Base-by-base conservation (phyloP, 1,140 invertebrate genomes). In the Drosophila punjabiensis region DNA sequence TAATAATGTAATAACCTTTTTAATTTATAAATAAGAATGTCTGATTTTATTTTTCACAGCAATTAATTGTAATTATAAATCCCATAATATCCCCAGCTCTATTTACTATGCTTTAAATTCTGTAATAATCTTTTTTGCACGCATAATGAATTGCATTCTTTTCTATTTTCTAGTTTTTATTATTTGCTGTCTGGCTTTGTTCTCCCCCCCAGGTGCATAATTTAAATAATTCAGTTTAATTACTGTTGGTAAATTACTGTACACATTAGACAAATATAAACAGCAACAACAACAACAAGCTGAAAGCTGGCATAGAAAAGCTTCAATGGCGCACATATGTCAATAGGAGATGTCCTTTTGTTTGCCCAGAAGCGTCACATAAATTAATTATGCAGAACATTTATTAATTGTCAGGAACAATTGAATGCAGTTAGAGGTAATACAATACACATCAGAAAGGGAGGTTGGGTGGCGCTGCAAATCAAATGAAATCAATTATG, bases 401-500 rank as follows among this genome's bases (percentile, higher is more conserved):
- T 85, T 85, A 85, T 85, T 85, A 85, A 85, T 85, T 85, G 82
- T 85, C 82, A 85, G 68, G 73, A 81, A 81, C 82, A 85, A 85
- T 85, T 85, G 82, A 81, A 81, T 60, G 63, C 66, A 71, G 53
- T 62, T 62, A 50, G 56, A 61, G 30, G 61, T 61, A 59, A 61
- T 41, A 76, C 66, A 67, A 79, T 79, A 63, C 58, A 41, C 58
- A 28, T 56, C 18, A 24, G 18, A n/a, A n/a, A n/a, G n/a, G n/a
- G n/a, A n/a, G n/a, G n/a, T n/a, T n/a, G n/a, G n/a, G n/a, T n/a
- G n/a, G n/a, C n/a, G n/a, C n/a, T 48, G 37, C 45, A 78, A 82
- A 82, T 82, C 81, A 82, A 82, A 82, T 84, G 73, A 84, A 85
- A 85, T 85, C 82, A 85, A 85, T 85, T 85, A 85, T 85, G 82